Conservation (phyloP, 2,888 invertebrate species). For the Zhuqinia jingwanae region DNA sequence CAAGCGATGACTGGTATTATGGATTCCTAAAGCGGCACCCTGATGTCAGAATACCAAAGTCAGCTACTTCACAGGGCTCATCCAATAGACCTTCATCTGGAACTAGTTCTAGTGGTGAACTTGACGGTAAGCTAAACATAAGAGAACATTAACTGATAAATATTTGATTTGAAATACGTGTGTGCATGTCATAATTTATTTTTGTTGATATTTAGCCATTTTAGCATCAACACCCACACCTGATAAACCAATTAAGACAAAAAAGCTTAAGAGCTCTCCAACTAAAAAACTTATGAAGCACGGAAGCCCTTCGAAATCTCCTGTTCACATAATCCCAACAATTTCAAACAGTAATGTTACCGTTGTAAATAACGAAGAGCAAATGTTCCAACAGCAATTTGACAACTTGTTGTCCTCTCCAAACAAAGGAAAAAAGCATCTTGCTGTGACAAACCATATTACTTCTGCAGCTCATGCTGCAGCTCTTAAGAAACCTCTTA, state of each 20-base stretch:
- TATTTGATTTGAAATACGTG: too few relatives aligned
- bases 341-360: constrained; percentile 53
- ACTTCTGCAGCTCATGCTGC: background rate
- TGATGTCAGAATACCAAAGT: constrained; percentile 51
- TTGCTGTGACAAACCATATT: background rate
- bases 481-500: constrained; percentile 42
- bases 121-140: background rate
- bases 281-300: constrained; percentile 11
- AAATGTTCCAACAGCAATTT: constrained; percentile 15
- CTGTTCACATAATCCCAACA: constrained; percentile 38
- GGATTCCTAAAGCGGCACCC: constrained; percentile 74
- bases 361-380: constrained; percentile 32
- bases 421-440: constrained; percentile 26
- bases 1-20: constrained; percentile 79
- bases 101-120: too few relatives aligned
- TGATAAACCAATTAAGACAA: constrained; percentile 36
- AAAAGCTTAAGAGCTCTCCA: constrained; percentile 29
- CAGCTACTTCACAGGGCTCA: background rate
- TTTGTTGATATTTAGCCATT: background rate
- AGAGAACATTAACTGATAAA: background rate
- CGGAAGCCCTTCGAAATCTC: constrained; percentile 40
- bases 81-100: too few relatives aligned
- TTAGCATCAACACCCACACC: background rate
- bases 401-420: background rate
- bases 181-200: too few relatives aligned